Percentiles rank a stretch among this genome's conserved stretches.
phyloP scores from a whole-genome alignment of 2,113 vertebrate genomes.

The Thalassarche chlororhynchos region DNA sequence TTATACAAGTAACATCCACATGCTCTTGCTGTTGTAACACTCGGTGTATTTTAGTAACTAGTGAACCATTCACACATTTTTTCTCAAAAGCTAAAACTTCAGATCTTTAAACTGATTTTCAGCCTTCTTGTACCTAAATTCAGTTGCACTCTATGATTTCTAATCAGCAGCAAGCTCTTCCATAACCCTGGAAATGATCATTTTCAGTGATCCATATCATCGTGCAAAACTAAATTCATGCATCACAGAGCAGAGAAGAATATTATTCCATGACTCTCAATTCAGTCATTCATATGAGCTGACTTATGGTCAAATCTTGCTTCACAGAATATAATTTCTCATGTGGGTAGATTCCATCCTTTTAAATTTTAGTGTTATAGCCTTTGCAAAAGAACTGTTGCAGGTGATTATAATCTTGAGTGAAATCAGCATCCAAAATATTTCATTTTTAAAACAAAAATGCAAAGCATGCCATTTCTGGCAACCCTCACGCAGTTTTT shows the following conservation, averaged over 20 bases:
- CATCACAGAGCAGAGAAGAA: conserved; percentile 9
- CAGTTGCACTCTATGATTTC: not conserved
- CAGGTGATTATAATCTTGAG: not conserved
- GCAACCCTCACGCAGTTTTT: not conserved
- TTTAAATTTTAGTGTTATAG: not conserved
- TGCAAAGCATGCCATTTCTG: not conserved
- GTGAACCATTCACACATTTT: not conserved
- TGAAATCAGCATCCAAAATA: not conserved
- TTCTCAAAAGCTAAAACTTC: not conserved
- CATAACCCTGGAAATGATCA: not conserved
- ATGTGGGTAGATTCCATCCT: not conserved
- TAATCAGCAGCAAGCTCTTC: not conserved
- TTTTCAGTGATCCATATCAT: conserved; percentile 12
- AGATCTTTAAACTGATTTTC: not conserved
- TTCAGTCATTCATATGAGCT: conserved; percentile 12
- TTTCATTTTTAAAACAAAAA: not conserved
- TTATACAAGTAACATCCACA: conserved; percentile 17
- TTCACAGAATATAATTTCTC: not conserved
- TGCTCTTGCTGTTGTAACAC: conserved; percentile 37
- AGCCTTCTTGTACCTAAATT: not conserved
- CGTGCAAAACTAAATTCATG: conserved; percentile 31
- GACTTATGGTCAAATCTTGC: not conserved
- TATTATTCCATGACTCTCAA: conserved; percentile 6
- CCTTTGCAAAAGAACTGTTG: not conserved
- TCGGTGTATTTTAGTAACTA: not conserved